phyloP scores from a whole-genome alignment of 2,888 invertebrate genomes.

The Mystacides longicornis region DNA sequence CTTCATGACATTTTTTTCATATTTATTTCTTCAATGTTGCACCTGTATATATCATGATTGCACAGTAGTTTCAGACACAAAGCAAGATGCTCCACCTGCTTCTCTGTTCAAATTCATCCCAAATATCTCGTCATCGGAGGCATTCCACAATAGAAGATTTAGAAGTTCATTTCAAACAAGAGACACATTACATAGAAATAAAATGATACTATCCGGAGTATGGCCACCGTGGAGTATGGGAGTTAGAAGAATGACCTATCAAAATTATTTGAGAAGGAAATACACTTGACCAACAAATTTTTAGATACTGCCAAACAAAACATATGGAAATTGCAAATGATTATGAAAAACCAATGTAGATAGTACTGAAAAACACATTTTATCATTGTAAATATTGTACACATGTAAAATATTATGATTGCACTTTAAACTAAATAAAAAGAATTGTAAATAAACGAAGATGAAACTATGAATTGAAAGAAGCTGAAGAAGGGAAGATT shows the following conservation, averaged over 20 bases:
- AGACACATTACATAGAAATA: slow-evolving; percentile 20
- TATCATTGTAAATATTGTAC: no score
- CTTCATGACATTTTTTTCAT: no score
- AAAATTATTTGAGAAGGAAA: slow-evolving; percentile 15
- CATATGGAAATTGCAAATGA: no score
- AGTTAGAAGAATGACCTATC: slow-evolving; percentile 13
- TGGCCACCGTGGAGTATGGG: slow-evolving; percentile 19
- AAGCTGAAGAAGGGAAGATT: not conserved
- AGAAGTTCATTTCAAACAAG: slow-evolving; percentile 11
- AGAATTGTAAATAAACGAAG: no score
- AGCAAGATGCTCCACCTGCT: not conserved
- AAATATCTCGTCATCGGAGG: not conserved
- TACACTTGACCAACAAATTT: no score
- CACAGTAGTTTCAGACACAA: slow-evolving; percentile 13
- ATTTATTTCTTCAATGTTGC: no score
- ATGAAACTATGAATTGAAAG: not conserved
- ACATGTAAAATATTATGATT: no score
- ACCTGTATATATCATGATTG: slow-evolving; percentile 13
- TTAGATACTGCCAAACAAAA: no score
- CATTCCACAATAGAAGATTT: not conserved
- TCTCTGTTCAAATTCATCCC: not conserved
- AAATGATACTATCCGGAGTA: slow-evolving; percentile 15
- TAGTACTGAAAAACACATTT: no score
- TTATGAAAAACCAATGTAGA: no score
- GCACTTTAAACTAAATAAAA: no score